Base-by-base conservation (phyloP, 2,797 vertebrate species). In the Centroberyx gerrardi region DNA sequence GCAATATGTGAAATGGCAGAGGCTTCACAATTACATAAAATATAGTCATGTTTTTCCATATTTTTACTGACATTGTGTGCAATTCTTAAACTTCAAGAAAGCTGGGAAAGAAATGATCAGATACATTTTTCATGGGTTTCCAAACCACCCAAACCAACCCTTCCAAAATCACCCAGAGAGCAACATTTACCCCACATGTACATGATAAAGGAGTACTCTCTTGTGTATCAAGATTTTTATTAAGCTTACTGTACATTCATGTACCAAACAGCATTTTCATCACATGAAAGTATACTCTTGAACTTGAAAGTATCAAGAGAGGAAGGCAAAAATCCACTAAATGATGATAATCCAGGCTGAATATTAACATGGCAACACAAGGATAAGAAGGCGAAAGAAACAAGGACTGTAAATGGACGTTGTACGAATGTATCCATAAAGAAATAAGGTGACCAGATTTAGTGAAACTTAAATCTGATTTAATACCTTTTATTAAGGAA, bases 171-270 rank as follows among this genome's bases (percentile, higher is more conserved):
- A 33, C n/a, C 0, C 8, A 29, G 7, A 38, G 22, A 54, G 27
- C 52, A 28, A 54, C 53, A 22, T 18, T 52, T 7, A 52, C 18
- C 18, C 6, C 22, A 27, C 31, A 51, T 53, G 33, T 62, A 36
- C 29, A 3, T 48, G 12, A 78, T 46, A 49, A 60, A 64, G 54
- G 12, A 69, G 4, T 1, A 14, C 2, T 42, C n/a, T 46, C 17
- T 71, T 44, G 68, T 81, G 80, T 83, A 83, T 84, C 76, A 87
- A 91, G 76, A 74, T 76, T 85, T 92, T 93, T 92, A 93, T 94
- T 92, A 79, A 82, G 90, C 82, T 68, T 80, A 80, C 90, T 91
- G 83, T 92, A 93, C 91, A 93, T 87, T 90, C 81, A 88, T 88
- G 87, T 87, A 90, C 73, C 85, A 90, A 92, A 91, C 84, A 84